Conservation (phyloP, 2,113 vertebrate genomes). For the Xiphophorus maculatus region DNA sequence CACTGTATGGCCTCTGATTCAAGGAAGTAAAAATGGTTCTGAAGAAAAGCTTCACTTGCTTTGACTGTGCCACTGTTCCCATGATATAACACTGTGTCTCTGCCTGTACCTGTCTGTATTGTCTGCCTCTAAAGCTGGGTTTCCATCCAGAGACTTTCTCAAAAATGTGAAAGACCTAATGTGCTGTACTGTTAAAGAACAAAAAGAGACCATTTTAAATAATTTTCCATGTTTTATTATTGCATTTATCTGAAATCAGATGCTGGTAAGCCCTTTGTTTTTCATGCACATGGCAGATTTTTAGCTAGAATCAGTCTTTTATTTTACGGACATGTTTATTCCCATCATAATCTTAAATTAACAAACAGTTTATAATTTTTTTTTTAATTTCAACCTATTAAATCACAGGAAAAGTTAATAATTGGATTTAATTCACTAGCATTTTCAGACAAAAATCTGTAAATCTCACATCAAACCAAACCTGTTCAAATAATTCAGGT, state of each 20-base stretch:
- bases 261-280: neutral
- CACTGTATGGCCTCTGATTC: neutral
- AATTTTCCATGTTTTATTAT: neutral
- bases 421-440: too few relatives aligned
- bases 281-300: neutral
- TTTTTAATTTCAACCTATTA: too few relatives aligned
- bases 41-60: conserved; percentile 24
- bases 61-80: conserved; percentile 14
- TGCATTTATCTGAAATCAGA: neutral
- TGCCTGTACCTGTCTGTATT: conserved; percentile 8
- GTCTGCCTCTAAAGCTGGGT: conserved; percentile 29
- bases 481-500: too few relatives aligned
- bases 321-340: too few relatives aligned
- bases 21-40: neutral
- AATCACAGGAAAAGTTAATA: too few relatives aligned
- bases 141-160: conserved; percentile 53
- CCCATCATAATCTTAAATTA: too few relatives aligned
- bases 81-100: conserved; percentile 20
- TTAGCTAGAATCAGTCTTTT: neutral
- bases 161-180: neutral
- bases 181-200: neutral
- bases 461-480: too few relatives aligned
- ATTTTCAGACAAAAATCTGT: too few relatives aligned
- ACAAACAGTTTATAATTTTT: too few relatives aligned
- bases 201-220: too few relatives aligned